Evolutionary conservation across 2,797 vertebrate species (phyloP).

Genomic region (Silurus aristotelis): DNA sequence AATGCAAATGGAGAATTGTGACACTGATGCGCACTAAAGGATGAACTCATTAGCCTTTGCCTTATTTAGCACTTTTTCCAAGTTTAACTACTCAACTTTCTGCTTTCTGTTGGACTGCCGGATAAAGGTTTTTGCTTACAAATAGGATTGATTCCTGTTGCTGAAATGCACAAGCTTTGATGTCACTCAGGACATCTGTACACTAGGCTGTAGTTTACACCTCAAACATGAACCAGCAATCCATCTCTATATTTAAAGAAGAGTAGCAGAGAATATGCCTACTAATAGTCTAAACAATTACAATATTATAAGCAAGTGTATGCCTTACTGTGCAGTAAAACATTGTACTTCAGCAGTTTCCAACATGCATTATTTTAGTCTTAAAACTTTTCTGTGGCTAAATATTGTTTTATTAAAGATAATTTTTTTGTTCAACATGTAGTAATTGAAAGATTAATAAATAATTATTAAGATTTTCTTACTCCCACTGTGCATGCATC

Average conservation of each 20-base stretch:
- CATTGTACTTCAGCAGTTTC: neutral
- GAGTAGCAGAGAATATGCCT: neutral
- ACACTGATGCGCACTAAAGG: constrained; percentile 30
- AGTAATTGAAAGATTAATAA: neutral
- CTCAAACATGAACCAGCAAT: neutral
- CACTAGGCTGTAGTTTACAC: neutral
- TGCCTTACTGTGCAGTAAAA: neutral
- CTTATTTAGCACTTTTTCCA: constrained; percentile 16
- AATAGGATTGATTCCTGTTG: neutral
- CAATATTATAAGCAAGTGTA: neutral
- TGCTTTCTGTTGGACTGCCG: neutral
- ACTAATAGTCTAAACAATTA: neutral
- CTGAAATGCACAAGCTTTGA: neutral
- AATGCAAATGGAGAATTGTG: constrained; percentile 45
- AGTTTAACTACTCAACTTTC: constrained; percentile 11
- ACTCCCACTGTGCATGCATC: neutral
- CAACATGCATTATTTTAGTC: neutral
- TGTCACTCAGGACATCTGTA: neutral
- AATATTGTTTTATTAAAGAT: neutral
- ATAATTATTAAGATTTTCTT: too few species aligned
- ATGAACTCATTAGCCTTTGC: constrained; percentile 36
- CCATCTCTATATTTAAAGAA: neutral
- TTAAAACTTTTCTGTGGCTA: neutral
- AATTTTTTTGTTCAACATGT: neutral
- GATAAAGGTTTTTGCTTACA: neutral